A percentile compares a stretch with the other conserved stretches of the same genome.
Evolutionary conservation across 2,797 vertebrate species (phyloP).

Genomic region (Monodelphis domestica): DNA sequence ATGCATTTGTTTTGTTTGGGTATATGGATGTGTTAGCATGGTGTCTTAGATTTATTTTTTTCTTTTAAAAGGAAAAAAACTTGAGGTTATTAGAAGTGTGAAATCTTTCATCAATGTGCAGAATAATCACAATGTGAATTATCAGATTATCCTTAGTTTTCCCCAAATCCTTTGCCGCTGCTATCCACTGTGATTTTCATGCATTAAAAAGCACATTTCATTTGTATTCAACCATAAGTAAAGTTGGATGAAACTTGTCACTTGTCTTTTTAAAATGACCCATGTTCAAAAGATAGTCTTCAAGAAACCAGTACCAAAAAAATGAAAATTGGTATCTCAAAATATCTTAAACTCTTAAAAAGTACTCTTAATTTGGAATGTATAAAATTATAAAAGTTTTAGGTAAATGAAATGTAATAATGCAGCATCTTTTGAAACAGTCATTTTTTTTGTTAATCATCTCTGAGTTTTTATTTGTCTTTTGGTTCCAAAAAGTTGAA

Average conservation of each 20-base stretch:
- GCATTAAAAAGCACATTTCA: slow-evolving; percentile 90
- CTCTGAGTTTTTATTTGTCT: slow-evolving; percentile 70
- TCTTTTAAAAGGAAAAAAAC: slow-evolving; percentile 81
- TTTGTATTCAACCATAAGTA: slow-evolving; percentile 86
- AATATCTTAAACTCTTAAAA: slow-evolving; percentile 35
- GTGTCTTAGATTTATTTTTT: slow-evolving; percentile 72
- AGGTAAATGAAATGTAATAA: slow-evolving; percentile 70
- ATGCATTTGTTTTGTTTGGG: slow-evolving; percentile 72
- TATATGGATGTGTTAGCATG: slow-evolving; percentile 57
- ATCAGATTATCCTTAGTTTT: slow-evolving; percentile 83
- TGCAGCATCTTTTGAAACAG: slow-evolving; percentile 67
- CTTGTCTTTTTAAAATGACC: slow-evolving; percentile 74
- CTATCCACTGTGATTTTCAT: slow-evolving; percentile 91
- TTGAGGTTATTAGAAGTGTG: slow-evolving; percentile 83
- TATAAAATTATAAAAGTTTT: slow-evolving; percentile 63
- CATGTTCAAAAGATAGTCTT: slow-evolving; percentile 62
- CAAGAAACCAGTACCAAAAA: slow-evolving; percentile 71
- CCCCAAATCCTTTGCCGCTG: slow-evolving; percentile 87
- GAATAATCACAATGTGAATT: slow-evolving; percentile 89
- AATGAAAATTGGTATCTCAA: slow-evolving; percentile 40
- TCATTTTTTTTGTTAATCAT: slow-evolving; percentile 73
- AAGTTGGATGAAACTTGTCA: slow-evolving; percentile 82
- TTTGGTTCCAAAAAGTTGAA: slow-evolving; percentile 60
- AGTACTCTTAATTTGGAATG: slow-evolving; percentile 46
- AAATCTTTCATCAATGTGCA: slow-evolving; percentile 86